Evolutionary conservation across 2,888 invertebrate species (phyloP).

Genomic region (Mythimna vitellina): DNA sequence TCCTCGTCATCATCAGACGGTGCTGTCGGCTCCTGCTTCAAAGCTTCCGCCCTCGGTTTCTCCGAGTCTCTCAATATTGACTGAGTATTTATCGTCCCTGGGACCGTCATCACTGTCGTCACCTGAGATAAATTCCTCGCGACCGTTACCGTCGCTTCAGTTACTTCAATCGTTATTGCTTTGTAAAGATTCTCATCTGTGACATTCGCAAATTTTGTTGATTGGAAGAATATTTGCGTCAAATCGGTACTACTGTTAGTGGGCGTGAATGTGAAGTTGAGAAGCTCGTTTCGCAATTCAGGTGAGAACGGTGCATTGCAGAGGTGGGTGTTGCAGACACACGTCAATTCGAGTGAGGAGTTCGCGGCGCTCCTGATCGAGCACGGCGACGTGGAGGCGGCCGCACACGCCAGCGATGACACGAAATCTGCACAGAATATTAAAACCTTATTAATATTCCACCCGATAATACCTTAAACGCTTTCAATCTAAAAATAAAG

Average conservation of each 20-base stretch:
- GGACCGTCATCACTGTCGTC: conserved; percentile 55
- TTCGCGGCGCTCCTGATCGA: conserved; percentile 71
- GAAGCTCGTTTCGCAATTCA: conserved; percentile 75
- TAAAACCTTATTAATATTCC: conserved; percentile 52
- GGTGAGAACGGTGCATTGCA: conserved; percentile 82
- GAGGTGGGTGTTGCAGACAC: conserved; percentile 77
- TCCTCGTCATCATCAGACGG: conserved; percentile 87
- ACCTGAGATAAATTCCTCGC: conserved; percentile 60
- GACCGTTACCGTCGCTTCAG: conserved; percentile 48
- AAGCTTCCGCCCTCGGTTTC: conserved; percentile 79
- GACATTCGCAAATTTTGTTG: conserved; percentile 73
- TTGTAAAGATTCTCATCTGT: conserved; percentile 73
- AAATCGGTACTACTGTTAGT: conserved; percentile 69
- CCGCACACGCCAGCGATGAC: conserved; percentile 77
- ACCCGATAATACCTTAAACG: conserved; percentile 45
- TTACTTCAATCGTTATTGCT: conserved; percentile 68
- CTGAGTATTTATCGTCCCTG: conserved; percentile 55
- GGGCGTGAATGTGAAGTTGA: conserved; percentile 72
- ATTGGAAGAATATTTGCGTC: conserved; percentile 75
- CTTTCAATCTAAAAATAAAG: conserved; percentile 51
- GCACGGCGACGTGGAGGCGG: conserved; percentile 71
- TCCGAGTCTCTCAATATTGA: conserved; percentile 58
- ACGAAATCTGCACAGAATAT: conserved; percentile 77
- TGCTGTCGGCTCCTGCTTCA: conserved; percentile 81
- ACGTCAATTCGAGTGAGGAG: conserved; percentile 75